phyloP scores from a whole-genome alignment of 2,113 vertebrate genomes.

The Alexandromys fortis region DNA sequence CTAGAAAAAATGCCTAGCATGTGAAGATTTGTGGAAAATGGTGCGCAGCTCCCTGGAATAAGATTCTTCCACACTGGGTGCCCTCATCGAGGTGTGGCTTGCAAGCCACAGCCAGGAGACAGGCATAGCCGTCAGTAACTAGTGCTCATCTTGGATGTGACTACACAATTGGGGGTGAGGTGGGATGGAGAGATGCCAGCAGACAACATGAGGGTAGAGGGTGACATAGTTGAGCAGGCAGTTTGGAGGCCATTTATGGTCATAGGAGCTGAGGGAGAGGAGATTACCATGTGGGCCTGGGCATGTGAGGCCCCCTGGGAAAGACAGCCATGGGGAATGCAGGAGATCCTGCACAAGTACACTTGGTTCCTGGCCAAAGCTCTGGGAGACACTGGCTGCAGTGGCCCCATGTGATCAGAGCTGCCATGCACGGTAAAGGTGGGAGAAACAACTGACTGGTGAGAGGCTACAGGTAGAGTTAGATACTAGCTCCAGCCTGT shows the following conservation, averaged over 20 bases:
- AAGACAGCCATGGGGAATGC: background rate
- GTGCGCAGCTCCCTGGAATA: background rate
- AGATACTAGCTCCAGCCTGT: fast-evolving
- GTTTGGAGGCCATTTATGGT: background rate
- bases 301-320: background rate
- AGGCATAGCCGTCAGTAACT: background rate
- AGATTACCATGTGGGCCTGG: background rate
- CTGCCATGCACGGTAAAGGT: background rate
- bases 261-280: background rate
- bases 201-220: background rate
- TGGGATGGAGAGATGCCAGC: background rate
- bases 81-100: background rate
- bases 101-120: background rate
- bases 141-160: background rate
- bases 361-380: background rate
- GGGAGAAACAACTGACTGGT: background rate
- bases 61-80: background rate
- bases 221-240: background rate
- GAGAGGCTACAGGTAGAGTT: background rate
- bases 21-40: background rate
- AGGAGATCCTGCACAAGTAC: background rate
- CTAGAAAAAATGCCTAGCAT: background rate
- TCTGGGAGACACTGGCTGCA: background rate
- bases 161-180: background rate
- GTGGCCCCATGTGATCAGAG: background rate